Evolutionary conservation across 2,888 invertebrate genomes (phyloP), one percentile per base, ranked within the genome.

Genomic region (Rotaria macrura): DNA sequence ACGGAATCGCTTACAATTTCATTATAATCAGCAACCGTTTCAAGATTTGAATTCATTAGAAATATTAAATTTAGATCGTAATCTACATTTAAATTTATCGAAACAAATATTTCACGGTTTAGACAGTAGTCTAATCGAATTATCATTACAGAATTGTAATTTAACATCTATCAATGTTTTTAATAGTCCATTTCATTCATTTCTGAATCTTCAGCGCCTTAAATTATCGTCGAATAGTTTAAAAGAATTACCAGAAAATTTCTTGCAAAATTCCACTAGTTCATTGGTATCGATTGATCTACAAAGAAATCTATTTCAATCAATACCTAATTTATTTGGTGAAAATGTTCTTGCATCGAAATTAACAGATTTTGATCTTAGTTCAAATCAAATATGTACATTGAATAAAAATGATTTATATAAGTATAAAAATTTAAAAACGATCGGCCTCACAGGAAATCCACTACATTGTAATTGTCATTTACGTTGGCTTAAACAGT

Each of bases 391-490:
- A 6, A 20, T 85, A 52, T 85, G 85, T 52, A 84, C 84, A 29
- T 84, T 85, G 23, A n/a, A 72, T 20, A 43, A 55, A 34, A 79
- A 54, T 55, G 20, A 65, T 4, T 40, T 84, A 38, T 54, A 54
- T 47, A 72, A 79, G 25, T 79, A 55, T 65, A 55, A 55, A 20
- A 65, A 84, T 52, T 65, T 85, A 55, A 85, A 85, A 79, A 85
- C 65, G 20, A 40, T 85, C 10, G 57, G 57, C 1, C n/a, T 85
- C 14, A 55, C 72, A 25, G 84, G 84, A 40, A 85, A 85, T 84
- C 85, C 85, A 29, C 20, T 85, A n/a, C 72, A 84, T 43, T 85
- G 85, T 49, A 72, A 85, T 72, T 85, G 85, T 54, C 25, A 79
- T 20, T 54, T 85, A 52, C 17, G 25, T n/a, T 20, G 43, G 29